These are phyloP conservation scores for Melipona beecheii DNA, from an alignment of 2,888 invertebrate genomes.

Conservation along the genomic window DNA sequence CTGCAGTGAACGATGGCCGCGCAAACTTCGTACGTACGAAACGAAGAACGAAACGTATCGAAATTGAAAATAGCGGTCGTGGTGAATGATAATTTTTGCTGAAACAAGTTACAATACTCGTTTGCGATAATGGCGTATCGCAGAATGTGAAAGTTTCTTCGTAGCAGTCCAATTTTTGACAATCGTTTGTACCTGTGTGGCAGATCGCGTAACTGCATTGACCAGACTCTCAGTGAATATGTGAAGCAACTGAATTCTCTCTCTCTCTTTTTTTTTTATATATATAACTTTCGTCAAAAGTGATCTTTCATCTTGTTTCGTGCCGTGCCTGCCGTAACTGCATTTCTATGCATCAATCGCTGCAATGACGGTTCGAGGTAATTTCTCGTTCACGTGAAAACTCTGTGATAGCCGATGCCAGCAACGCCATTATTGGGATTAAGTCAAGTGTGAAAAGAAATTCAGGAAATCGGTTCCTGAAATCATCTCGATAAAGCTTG, in stretches of 20 bases:
- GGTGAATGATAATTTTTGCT: constrained; percentile 29
- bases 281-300: constrained; percentile 30
- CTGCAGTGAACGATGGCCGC: constrained; percentile 24
- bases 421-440: constrained; percentile 73
- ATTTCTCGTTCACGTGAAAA: constrained; percentile 57
- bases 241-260: constrained; percentile 29
- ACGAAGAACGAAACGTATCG: constrained; percentile 2
- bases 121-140: neutral
- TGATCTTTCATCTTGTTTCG: constrained; percentile 33
- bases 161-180: constrained; percentile 47
- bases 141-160: constrained; percentile 24
- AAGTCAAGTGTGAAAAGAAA: constrained; percentile 62
- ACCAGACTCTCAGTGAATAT: constrained; percentile 24
- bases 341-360: constrained; percentile 17
- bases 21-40: constrained; percentile 7
- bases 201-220: constrained; percentile 12
- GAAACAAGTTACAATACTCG: neutral
- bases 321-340: constrained; percentile 36
- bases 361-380: constrained; percentile 52
- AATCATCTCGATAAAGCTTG: constrained; percentile 59
- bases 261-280: constrained; percentile 6
- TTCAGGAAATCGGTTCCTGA: constrained; percentile 33
- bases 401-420: constrained; percentile 73
- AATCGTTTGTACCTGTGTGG: constrained; percentile 64
- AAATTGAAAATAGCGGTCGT: constrained; percentile 5